Evolutionary conservation across 1,140 invertebrate species (phyloP), one percentile per base, ranked within the genome.

Genomic region (Anagrus nilaparvatae): DNA sequence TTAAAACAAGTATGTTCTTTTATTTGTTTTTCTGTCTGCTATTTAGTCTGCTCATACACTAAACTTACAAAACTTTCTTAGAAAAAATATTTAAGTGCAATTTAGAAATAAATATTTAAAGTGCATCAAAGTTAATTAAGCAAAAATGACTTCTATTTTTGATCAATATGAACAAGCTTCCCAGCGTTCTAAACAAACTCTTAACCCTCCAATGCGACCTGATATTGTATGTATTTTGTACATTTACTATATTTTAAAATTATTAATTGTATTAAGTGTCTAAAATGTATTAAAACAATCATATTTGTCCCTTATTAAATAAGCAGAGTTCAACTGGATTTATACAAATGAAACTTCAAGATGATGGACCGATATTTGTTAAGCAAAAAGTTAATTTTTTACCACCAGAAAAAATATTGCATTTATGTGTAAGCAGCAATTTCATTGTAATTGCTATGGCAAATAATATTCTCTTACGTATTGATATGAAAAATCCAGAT

Each of bases 371-470:
- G 9, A 85, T 88, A 55, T 87, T 88, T 59, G 78, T 73, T 8
- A 87, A 84, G 55, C 76, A 79, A 40, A 83, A 79, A 60, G 82
- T 87, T 58, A 80, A 82, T 53, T 82, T 83, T 51, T 77, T 78
- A 49, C 85, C 90, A 10, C 74, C 79, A 0, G 79, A 85, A 46
- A 71, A 72, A 43, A 80, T 95, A 29, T 81, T 81, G 14, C 82
- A 93, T 57, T 66, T 93, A 17, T 78, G 75, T 31, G 84, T 90
- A 2, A 77, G 81, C 14, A 92, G 79, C 54, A 87, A 91, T 56
- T 80, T 79, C 54, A 69, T 95, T 27, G 78, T 89, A 0, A 75
- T 94, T 40, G 80, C 84, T 2, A 84, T 95, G 80, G 77, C 78
- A 17, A 89, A 89, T 59, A 82, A 84, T 55, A 75, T 79, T 36